Percentiles rank a stretch among this genome's conserved stretches.
These are phyloP conservation scores for Epicampocera succincta DNA, from an alignment of 2,888 invertebrate genomes.

Conservation along the genomic window DNA sequence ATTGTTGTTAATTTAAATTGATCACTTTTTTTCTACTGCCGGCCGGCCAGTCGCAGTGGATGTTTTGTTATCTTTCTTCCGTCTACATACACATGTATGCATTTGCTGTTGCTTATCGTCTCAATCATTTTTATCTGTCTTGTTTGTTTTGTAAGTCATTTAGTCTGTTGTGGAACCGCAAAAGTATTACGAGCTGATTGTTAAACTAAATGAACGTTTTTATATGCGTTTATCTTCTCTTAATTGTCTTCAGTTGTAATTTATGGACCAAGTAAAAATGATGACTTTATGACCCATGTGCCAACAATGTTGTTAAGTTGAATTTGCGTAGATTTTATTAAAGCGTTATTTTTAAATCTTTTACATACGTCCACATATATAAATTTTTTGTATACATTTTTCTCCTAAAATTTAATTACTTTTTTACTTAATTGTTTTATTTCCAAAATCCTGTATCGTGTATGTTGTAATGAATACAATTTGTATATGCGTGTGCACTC, in stretches of 20 bases:
- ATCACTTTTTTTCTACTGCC: slow-evolving; percentile 26
- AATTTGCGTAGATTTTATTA: background rate
- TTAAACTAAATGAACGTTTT: slow-evolving; percentile 51
- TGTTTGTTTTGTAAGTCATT: slow-evolving; percentile 11
- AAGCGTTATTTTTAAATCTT: too few species aligned
- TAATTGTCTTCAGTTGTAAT: background rate
- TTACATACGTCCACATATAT: too few species aligned
- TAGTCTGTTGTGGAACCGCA: slow-evolving; percentile 20
- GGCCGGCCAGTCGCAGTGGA: background rate
- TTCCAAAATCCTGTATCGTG: too few species aligned
- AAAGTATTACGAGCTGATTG: slow-evolving; percentile 33
- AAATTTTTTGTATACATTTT: too few species aligned
- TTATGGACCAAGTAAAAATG: slow-evolving; percentile 12
- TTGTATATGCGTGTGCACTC: too few species aligned
- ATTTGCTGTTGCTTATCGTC: slow-evolving; percentile 12
- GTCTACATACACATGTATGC: background rate
- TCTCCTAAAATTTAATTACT: too few species aligned
- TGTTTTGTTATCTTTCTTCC: background rate
- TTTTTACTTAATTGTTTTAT: too few species aligned
- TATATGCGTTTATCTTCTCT: slow-evolving; percentile 3
- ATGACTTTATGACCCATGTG: background rate
- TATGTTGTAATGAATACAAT: too few species aligned
- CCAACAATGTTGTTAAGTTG: background rate
- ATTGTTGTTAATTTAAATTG: slow-evolving; percentile 46
- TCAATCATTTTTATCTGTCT: slow-evolving; percentile 9